Base-by-base conservation (phyloP, 2,113 vertebrate species). In the Todiramphus chloris region DNA sequence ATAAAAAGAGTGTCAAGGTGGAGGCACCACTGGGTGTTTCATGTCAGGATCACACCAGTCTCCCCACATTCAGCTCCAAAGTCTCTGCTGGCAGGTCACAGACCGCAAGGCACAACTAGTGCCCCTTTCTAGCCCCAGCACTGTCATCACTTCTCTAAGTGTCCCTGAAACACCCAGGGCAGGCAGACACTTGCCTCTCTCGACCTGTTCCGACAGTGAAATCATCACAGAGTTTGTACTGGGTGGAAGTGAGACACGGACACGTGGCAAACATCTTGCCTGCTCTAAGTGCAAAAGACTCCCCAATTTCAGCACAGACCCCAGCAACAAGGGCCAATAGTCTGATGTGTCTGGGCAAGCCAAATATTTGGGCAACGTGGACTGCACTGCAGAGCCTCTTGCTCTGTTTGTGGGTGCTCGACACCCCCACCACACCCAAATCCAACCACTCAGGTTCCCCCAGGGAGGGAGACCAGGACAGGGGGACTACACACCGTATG, bases 401-500 rank as follows among this genome's bases (percentile, higher is more conserved):
- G 10, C 28, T 59, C 28, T 59, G 17, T 21, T 8, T 78, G 16
- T 9, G 11, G 10, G 39, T 5, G 75, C 25, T 88, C 31, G 94
- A 43, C 14, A 46, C 1, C 24, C 13, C 21, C 23, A 59, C 11
- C 6, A 4, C 53, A 62, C 25, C 50, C 8, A 20, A 89, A 70
- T 8, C 39, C 37, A 77, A n/a, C 8, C 25, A 62, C 9, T 14
- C 33, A 67, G 19, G 37, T 58, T 18, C 21, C 13, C 16, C n/a
- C 17, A 15, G 1, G 10, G 31, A 60, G 28, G 28, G 12, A 87
- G 24, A 27, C 9, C 3, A 19, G 24, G 5, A 46, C 1, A 10
- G 68, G 64, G 1, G 2, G 33, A 50, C 23, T 37, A 13, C 0
- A 0, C 4, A 2, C 31, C n/a, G 19, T 7, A 37, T 28, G 43